phyloP scores from a whole-genome alignment of 2,113 vertebrate genomes.

The Equus quagga region DNA sequence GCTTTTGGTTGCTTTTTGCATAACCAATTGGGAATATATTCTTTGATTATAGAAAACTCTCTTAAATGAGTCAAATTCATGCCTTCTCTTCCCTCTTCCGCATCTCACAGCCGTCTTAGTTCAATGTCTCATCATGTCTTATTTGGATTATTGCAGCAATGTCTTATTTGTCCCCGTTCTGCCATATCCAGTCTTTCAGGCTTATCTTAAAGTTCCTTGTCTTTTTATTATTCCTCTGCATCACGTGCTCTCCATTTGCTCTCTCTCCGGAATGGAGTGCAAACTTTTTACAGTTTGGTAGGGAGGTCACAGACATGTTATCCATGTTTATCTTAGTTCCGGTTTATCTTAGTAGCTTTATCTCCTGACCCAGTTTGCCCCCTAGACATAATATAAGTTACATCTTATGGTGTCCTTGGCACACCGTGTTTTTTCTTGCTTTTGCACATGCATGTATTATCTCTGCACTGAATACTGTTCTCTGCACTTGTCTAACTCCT shows the following conservation, averaged over 20 bases:
- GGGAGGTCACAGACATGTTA: background rate
- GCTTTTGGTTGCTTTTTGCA: background rate
- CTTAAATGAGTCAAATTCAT: background rate
- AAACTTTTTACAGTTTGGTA: background rate
- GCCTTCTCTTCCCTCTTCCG: background rate
- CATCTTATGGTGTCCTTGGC: background rate
- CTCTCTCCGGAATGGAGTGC: background rate
- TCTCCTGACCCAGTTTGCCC: background rate
- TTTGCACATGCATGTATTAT: background rate
- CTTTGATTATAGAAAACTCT: background rate
- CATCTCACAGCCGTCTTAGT: background rate
- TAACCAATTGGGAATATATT: background rate
- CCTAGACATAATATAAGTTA: background rate
- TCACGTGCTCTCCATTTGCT: conserved; percentile 32
- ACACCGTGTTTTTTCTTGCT: background rate
- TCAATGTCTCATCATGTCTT: background rate
- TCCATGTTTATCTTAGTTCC: background rate
- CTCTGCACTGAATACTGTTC: background rate
- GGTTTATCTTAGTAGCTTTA: conserved; percentile 18
- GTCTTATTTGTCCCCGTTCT: background rate
- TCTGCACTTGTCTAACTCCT: background rate
- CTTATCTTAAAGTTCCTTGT: background rate
- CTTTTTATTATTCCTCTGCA: background rate
- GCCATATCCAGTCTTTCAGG: background rate
- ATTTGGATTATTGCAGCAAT: background rate